A percentile compares a stretch with the other conserved stretches of the same genome.
These are phyloP conservation scores for Magallana ariakensis DNA, from an alignment of 1,140 invertebrate genomes.

Conservation along the genomic window DNA sequence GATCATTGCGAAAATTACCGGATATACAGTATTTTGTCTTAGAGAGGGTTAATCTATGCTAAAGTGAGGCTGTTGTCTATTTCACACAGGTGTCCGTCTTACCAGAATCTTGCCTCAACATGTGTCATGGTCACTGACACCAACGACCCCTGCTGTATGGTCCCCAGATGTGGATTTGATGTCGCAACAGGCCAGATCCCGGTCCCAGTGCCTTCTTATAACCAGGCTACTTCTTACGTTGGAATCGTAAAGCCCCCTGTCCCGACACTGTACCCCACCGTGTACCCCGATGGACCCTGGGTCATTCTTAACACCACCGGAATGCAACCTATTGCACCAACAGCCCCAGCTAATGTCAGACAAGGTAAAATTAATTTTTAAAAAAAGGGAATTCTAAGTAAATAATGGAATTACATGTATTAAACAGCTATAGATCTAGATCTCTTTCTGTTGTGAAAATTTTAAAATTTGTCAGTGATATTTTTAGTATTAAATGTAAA, in stretches of 20 bases:
- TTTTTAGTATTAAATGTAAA: too few relatives aligned
- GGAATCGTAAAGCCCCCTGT: constrained; percentile 51
- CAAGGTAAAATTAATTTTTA: neutral
- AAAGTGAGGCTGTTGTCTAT: neutral
- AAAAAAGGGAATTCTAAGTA: too few relatives aligned
- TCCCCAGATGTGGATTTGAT: constrained; percentile 57
- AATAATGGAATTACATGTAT: too few relatives aligned
- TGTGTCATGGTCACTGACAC: constrained; percentile 61
- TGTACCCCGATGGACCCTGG: neutral
- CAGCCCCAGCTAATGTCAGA: constrained; percentile 51
- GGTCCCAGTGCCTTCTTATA: constrained; percentile 50
- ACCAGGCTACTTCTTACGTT: constrained; percentile 7
- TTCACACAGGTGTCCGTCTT: constrained; percentile 61
- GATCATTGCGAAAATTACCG: too few relatives aligned
- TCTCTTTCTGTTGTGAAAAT: too few relatives aligned
- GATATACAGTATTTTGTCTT: too few relatives aligned
- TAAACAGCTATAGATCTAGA: too few relatives aligned
- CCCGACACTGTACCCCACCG: constrained; percentile 13
- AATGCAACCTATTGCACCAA: constrained; percentile 54
- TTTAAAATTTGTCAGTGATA: too few relatives aligned
- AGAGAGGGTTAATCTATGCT: too few relatives aligned
- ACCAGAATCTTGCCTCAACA: constrained; percentile 48
- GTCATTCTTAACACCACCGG: constrained; percentile 57
- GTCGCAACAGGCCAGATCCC: constrained; percentile 51
- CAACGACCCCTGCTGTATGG: constrained; percentile 61